phyloP scores from a whole-genome alignment of 2,797 vertebrate genomes.

The Sebastes vulpes region DNA sequence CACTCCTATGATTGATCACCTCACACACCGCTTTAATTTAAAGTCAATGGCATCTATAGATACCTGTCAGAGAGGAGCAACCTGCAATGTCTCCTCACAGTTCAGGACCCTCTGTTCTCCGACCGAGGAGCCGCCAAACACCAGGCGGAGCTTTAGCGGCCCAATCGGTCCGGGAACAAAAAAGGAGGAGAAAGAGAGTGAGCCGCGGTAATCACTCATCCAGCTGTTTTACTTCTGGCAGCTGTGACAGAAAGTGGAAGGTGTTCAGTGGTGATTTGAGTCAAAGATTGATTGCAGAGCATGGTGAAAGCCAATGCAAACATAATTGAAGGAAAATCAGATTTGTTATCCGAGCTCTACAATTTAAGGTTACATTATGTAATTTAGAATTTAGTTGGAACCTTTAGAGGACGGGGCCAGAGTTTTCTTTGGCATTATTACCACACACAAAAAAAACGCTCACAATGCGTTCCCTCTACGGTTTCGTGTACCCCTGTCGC shows the following conservation, averaged over 20 bases:
- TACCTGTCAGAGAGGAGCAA: constrained; percentile 76
- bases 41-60: constrained; percentile 81
- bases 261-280: constrained; percentile 50
- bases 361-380: constrained; percentile 18
- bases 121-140: constrained; percentile 17
- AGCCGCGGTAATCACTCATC: constrained; percentile 62
- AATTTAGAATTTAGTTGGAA: constrained; percentile 12
- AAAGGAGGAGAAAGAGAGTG: constrained; percentile 16
- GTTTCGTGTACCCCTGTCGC: neutral
- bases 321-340: constrained; percentile 9
- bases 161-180: constrained; percentile 28
- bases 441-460: neutral
- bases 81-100: constrained; percentile 63
- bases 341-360: constrained; percentile 5
- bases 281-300: constrained; percentile 57
- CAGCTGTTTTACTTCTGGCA: constrained; percentile 56
- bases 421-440: neutral
- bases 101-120: constrained; percentile 23
- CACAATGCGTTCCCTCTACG: neutral
- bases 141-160: constrained; percentile 2
- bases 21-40: constrained; percentile 76
- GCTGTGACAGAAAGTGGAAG: constrained; percentile 51
- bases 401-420: neutral
- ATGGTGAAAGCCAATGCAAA: constrained; percentile 12
- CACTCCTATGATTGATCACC: constrained; percentile 79